A percentile compares a stretch with the other conserved stretches of the same genome.
These are phyloP conservation scores for Scaptomyza montana DNA, from an alignment of 1,140 invertebrate species.

Conservation along the genomic window DNA sequence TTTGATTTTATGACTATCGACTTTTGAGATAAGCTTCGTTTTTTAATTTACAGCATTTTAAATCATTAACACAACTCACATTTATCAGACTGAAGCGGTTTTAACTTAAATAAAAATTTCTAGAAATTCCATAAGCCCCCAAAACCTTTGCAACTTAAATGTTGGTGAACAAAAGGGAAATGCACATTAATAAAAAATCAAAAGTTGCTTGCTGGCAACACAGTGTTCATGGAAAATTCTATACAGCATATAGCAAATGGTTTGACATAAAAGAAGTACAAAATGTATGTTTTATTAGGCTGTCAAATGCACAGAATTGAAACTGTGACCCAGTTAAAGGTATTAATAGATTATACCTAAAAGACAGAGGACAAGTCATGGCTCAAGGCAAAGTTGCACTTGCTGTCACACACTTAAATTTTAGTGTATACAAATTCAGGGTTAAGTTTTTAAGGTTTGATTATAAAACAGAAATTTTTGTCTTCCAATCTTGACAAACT, in stretches of 20 bases:
- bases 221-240: slow-evolving; percentile 3
- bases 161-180: background rate
- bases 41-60: too few species aligned
- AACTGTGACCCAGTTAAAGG: slow-evolving; percentile 35
- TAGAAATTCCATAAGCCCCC: too few species aligned
- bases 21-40: background rate
- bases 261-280: background rate
- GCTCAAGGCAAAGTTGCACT: slow-evolving; percentile 11
- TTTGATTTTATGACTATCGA: slow-evolving; percentile 17
- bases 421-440: slow-evolving; percentile 8
- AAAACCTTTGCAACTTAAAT: background rate
- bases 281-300: slow-evolving; percentile 32
- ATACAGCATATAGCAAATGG: background rate
- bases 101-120: too few species aligned
- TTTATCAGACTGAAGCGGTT: too few species aligned
- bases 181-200: background rate
- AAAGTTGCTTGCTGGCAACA: background rate
- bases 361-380: background rate
- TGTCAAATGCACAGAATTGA: slow-evolving; percentile 36
- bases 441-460: background rate
- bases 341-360: slow-evolving; percentile 31
- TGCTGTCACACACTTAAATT: background rate
- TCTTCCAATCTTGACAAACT: background rate
- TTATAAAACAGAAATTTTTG: too few species aligned
- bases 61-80: too few species aligned